phyloP scores from a whole-genome alignment of 2,797 vertebrate genomes.

The Channa striata region DNA sequence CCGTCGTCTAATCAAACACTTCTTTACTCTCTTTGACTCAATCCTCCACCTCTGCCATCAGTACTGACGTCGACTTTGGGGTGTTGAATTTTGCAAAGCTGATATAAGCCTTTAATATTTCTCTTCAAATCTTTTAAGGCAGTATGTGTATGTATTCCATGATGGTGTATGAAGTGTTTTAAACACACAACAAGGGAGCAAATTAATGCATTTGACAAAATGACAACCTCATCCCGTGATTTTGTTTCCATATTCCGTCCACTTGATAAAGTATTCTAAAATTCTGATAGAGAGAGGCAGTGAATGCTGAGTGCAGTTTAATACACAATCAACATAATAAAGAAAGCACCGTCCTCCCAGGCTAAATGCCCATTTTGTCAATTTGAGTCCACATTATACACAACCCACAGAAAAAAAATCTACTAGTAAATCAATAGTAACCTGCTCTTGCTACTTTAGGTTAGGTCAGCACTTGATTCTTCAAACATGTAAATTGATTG shows the following conservation, averaged over 20 bases:
- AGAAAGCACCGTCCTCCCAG: constrained; percentile 52
- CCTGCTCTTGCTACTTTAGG: constrained; percentile 82
- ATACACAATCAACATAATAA: constrained; percentile 68
- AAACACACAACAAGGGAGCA: neutral
- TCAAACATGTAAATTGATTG: constrained; percentile 88
- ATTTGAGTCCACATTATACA: constrained; percentile 73
- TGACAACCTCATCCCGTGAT: neutral
- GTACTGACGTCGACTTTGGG: neutral
- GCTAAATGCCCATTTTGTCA: constrained; percentile 76
- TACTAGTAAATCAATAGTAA: constrained; percentile 85
- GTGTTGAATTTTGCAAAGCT: constrained; percentile 1
- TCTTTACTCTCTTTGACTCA: neutral
- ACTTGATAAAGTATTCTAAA: constrained; percentile 1
- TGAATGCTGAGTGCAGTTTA: constrained; percentile 67
- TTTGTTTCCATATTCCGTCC: neutral
- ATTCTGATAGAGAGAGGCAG: constrained; percentile 2
- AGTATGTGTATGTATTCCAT: neutral
- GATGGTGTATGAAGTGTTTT: neutral
- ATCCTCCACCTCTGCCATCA: neutral
- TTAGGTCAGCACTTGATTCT: constrained; percentile 88
- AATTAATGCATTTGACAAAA: constrained; percentile 14
- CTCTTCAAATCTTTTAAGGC: neutral
- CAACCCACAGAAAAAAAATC: constrained; percentile 66
- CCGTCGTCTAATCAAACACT: constrained; percentile 38
- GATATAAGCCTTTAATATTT: neutral